A percentile compares a stretch with the other conserved stretches of the same genome.
Conservation (phyloP, 2,797 vertebrate genomes). For the Ibycter americanus region DNA sequence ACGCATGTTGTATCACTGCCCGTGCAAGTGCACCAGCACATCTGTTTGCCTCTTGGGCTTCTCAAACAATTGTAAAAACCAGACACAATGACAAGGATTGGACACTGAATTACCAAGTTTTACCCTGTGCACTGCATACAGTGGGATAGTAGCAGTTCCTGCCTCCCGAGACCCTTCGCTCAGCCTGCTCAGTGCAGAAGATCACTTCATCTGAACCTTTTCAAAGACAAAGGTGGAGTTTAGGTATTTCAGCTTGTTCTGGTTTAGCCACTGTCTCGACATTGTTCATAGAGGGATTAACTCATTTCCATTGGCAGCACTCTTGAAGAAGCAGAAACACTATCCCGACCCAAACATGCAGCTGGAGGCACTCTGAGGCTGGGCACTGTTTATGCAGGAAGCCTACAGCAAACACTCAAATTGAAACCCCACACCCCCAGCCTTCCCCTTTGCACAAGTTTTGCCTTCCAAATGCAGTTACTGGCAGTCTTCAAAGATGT, state of each 20-base stretch:
- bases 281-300: background rate
- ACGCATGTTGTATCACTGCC: rapidly evolving
- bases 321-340: background rate
- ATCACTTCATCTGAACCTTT: background rate
- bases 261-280: background rate
- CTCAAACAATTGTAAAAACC: rapidly evolving
- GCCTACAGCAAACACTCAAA: background rate
- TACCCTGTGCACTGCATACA: rapidly evolving
- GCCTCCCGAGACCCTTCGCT: rapidly evolving
- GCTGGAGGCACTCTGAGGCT: background rate
- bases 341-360: rapidly evolving
- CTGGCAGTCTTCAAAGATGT: background rate
- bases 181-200: background rate
- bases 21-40: background rate
- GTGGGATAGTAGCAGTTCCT: background rate
- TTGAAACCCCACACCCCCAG: background rate
- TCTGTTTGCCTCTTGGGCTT: background rate
- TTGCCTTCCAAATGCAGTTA: background rate
- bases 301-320: background rate
- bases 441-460: background rate
- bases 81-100: rapidly evolving
- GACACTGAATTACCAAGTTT: background rate
- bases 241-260: background rate
- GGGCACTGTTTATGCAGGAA: background rate
- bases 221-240: background rate